phyloP scores from a whole-genome alignment of 2,113 vertebrate genomes.

The Siniperca knerii region DNA sequence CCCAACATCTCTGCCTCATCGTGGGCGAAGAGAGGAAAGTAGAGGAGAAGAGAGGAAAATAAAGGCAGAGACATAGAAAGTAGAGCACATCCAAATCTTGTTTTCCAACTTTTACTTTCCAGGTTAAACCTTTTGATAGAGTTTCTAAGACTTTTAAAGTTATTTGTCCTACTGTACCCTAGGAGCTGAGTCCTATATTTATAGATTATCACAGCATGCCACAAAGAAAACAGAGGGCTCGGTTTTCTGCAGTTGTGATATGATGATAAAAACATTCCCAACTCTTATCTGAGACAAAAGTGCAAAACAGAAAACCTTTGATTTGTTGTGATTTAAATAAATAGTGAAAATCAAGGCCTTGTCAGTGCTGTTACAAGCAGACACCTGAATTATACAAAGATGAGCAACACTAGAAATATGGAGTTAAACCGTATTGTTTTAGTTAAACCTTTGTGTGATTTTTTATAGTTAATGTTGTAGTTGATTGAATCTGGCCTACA shows the following conservation, averaged over 20 bases:
- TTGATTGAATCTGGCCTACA: neutral
- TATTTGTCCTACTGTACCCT: constrained; percentile 19
- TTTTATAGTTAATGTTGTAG: neutral
- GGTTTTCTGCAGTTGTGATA: constrained; percentile 33
- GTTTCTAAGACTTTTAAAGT: constrained; percentile 44
- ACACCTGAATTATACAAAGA: constrained; percentile 5
- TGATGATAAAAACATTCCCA: constrained; percentile 49
- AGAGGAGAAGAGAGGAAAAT: constrained; percentile 3
- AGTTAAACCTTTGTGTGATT: no score
- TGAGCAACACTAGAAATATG: neutral
- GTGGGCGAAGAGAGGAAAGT: constrained; percentile 1
- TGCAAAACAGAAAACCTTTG: constrained; percentile 44
- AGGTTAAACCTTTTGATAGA: constrained; percentile 34
- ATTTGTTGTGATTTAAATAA: constrained; percentile 55
- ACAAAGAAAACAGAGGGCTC: constrained; percentile 49
- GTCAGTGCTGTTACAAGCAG: constrained; percentile 19
- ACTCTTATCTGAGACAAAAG: constrained; percentile 52
- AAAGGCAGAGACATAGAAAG: constrained; percentile 4
- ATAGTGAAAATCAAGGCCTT: constrained; percentile 17
- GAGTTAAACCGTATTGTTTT: no score
- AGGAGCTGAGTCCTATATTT: constrained; percentile 58
- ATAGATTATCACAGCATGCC: constrained; percentile 65
- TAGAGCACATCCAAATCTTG: constrained; percentile 3
- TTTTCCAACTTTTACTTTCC: neutral
- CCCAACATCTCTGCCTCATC: constrained; percentile 52